phyloP scores from a whole-genome alignment of 2,797 vertebrate species.

The Cebuella pygmaea region DNA sequence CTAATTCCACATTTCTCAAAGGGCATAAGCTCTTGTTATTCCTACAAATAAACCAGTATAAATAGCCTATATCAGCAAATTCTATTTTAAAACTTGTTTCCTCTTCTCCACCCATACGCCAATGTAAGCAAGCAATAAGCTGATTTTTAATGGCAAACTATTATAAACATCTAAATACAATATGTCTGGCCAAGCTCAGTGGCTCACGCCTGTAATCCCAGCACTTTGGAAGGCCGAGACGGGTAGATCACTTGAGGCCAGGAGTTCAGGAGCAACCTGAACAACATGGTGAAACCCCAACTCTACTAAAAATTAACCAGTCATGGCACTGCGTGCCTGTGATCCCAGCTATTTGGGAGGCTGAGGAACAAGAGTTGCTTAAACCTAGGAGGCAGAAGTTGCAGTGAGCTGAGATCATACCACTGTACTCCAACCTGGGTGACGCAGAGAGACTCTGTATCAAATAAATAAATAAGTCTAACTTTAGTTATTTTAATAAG shows the following conservation, averaged over 20 bases:
- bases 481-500: not conserved
- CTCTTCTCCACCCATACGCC: not conserved
- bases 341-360: not conserved
- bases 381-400: not conserved
- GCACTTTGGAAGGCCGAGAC: not conserved
- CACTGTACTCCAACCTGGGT: not conserved
- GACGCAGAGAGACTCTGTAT: not conserved
- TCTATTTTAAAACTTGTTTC: not conserved
- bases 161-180: not conserved
- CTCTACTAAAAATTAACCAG: not conserved
- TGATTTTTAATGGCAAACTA: not conserved
- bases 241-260: not conserved
- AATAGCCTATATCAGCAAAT: not conserved
- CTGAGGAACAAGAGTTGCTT: not conserved
- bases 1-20: conserved; percentile 45
- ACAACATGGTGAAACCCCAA: not conserved
- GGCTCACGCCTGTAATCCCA: not conserved
- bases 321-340: not conserved
- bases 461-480: not conserved
- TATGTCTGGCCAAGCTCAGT: not conserved
- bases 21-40: not conserved
- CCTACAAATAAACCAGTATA: not conserved
- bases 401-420: not conserved
- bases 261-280: not conserved
- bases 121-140: not conserved